Base-by-base conservation (phyloP, 2,888 invertebrate species). In the Eupelmus urozonus region DNA sequence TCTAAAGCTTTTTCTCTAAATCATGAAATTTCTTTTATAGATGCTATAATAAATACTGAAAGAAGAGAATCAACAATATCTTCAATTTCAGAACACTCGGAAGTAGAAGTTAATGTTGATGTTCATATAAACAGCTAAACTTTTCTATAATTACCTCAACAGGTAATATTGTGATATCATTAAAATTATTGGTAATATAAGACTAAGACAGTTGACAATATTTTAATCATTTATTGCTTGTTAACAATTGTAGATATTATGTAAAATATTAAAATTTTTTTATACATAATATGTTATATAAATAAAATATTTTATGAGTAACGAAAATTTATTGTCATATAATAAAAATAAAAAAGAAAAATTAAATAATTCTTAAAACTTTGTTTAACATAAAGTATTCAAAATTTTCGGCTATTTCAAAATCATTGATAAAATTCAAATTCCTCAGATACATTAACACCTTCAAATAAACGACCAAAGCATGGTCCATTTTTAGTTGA, bases 21-120 rank as follows among this genome's bases (percentile, higher is more conserved):
- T 16, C 4, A 20, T 20, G 11, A 29, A 42, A 16, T 55, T 55
- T 59, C 2, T 57, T 77, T 82, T 82, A 11, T 80, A 88, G 88
- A 87, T 81, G 80, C 82, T 42, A 66, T 81, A 67, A 74, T 79
- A 20, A 83, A 77, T 75, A 73, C 75, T 45, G 83, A 84, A 45
- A 86, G 87, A 82, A 83, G 85, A 76, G 79, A 78, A 40, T 87
- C 87, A 11, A 75, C 84, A 4, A 84, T 84, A 23, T 87, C 87
- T 71, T 75, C 82, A 51, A 79, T 85, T 9, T 83, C 83, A 2
- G 87, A 88, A n/a, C 83, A 88, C 73, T 74, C 85, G 76, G 83
- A 83, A 9, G 78, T 84, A 2, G 86, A 88, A 82, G 84, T 84
- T 62, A 83, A 83, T 72, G 84, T 70, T 29, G 76, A 80, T 27